Conservation (phyloP, 2,888 invertebrate species). For the Tineola bisselliella region DNA sequence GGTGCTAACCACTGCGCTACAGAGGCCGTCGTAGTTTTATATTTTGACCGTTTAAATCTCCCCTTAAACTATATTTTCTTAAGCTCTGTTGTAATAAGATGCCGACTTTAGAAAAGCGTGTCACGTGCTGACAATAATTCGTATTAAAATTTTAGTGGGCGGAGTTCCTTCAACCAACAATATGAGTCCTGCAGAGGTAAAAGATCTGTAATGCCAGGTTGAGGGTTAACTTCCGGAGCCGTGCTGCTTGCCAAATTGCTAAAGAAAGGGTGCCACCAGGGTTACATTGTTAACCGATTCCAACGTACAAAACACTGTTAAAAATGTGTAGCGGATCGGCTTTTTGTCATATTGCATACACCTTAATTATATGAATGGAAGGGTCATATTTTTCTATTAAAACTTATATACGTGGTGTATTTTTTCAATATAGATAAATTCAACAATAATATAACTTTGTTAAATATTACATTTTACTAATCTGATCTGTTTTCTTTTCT, state of each 20-base stretch:
- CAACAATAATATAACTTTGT: no score
- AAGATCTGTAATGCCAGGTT: slow-evolving; percentile 55
- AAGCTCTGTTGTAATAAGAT: background rate
- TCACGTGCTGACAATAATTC: slow-evolving; percentile 48
- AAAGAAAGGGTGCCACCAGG: slow-evolving; percentile 61
- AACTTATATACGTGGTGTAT: slow-evolving; percentile 46
- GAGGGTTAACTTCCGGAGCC: slow-evolving; percentile 53
- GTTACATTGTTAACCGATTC: slow-evolving; percentile 62
- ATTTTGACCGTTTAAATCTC: background rate
- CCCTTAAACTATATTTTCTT: background rate
- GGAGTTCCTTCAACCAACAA: slow-evolving; percentile 45
- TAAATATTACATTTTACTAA: no score
- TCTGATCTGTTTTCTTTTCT: no score
- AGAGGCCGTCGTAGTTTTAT: no score
- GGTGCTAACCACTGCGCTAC: no score
- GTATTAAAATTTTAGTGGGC: slow-evolving; percentile 41
- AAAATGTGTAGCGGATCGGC: slow-evolving; percentile 58
- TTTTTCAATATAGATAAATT: no score
- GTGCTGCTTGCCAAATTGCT: slow-evolving; percentile 59
- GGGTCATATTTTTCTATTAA: slow-evolving; percentile 67
- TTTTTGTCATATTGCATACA: slow-evolving; percentile 55
- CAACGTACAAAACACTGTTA: slow-evolving; percentile 58
- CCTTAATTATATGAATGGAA: slow-evolving; percentile 65
- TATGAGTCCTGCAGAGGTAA: slow-evolving; percentile 49
- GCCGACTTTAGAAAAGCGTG: slow-evolving; percentile 19